These are phyloP conservation scores for Bombyx huttoni DNA, from an alignment of 2,888 invertebrate genomes.

Conservation along the genomic window DNA sequence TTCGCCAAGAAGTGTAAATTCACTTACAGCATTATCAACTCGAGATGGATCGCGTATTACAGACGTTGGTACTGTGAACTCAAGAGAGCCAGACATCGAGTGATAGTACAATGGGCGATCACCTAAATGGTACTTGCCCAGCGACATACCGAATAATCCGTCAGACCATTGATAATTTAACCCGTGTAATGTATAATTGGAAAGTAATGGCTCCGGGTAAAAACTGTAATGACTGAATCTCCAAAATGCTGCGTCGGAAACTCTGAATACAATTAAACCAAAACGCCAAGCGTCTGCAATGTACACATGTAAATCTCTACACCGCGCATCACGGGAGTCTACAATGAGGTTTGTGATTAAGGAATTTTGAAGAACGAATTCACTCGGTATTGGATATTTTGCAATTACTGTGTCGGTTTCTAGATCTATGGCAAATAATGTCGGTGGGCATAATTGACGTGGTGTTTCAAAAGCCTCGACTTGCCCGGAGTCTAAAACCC, in stretches of 20 bases:
- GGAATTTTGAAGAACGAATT: constrained; percentile 77
- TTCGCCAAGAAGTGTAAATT: constrained; percentile 56
- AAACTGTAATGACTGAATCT: constrained; percentile 78
- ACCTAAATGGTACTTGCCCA: constrained; percentile 70
- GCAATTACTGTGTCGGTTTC: constrained; percentile 75
- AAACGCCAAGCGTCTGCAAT: constrained; percentile 80
- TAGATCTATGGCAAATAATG: constrained; percentile 81
- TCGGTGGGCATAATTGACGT: constrained; percentile 80
- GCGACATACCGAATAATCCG: constrained; percentile 82
- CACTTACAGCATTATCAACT: constrained; percentile 41
- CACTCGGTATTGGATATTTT: constrained; percentile 76
- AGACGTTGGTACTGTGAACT: constrained; percentile 81
- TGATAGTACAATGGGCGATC: constrained; percentile 84
- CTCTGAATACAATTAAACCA: constrained; percentile 75
- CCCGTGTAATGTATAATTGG: constrained; percentile 82
- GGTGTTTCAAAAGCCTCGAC: constrained; percentile 77
- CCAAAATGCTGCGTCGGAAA: constrained; percentile 74
- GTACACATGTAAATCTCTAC: constrained; percentile 77
- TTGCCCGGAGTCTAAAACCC: constrained; percentile 86
- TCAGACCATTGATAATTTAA: constrained; percentile 87
- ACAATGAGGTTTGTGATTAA: constrained; percentile 79
- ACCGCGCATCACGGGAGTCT: constrained; percentile 74
- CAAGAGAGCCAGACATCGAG: constrained; percentile 85
- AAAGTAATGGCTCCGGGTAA: constrained; percentile 80
- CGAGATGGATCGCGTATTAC: constrained; percentile 76